Evolutionary conservation across 2,113 vertebrate species (phyloP).

Genomic region (Ancistrus triradiatus): DNA sequence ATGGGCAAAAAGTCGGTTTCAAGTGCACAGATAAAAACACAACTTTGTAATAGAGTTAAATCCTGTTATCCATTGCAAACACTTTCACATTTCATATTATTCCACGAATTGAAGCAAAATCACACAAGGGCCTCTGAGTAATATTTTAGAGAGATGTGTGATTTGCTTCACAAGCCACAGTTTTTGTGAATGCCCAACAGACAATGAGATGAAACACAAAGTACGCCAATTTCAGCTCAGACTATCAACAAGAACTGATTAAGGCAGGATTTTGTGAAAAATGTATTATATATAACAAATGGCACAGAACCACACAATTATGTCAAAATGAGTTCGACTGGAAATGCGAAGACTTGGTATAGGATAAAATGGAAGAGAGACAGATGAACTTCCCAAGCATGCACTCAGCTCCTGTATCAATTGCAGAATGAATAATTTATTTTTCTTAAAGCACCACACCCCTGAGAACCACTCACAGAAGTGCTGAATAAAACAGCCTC

Average conservation of each 20-base stretch:
- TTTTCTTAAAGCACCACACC: slow-evolving; percentile 37
- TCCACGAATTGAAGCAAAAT: neutral
- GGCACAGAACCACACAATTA: neutral
- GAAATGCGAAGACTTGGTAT: neutral
- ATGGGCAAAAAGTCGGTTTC: neutral
- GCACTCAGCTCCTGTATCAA: neutral
- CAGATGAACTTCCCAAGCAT: neutral
- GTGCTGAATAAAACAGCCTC: slow-evolving; percentile 44
- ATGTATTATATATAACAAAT: neutral
- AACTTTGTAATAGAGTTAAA: neutral
- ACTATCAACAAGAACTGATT: too few relatives aligned
- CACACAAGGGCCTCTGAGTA: neutral
- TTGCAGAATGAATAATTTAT: slow-evolving; percentile 50
- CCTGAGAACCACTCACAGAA: slow-evolving; percentile 44
- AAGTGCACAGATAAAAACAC: neutral
- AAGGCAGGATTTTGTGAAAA: too few relatives aligned
- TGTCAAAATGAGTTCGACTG: neutral
- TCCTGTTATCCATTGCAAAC: neutral
- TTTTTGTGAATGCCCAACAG: slow-evolving; percentile 11
- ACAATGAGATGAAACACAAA: too few relatives aligned
- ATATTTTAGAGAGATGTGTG: slow-evolving; percentile 9
- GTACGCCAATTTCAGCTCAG: too few relatives aligned
- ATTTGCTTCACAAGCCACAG: slow-evolving; percentile 15
- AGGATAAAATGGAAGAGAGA: slow-evolving; percentile 5
- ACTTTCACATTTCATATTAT: neutral